Percentiles rank a stretch among this genome's conserved stretches.
Conservation (phyloP, 2,113 vertebrate genomes). For the Hiodon tergisus region DNA sequence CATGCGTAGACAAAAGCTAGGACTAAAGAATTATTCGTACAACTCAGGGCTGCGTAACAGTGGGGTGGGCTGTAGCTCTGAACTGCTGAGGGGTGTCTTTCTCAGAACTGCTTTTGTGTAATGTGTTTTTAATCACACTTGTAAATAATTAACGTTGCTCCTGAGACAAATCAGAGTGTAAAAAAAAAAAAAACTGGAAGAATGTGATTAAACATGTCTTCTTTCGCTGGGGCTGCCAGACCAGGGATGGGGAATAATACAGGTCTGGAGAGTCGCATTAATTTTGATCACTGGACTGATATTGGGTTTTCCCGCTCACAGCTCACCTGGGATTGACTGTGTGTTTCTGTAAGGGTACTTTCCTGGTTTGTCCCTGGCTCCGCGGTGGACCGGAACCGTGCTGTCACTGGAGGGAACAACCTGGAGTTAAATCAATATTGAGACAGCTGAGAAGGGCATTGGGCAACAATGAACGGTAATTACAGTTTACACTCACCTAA, state of each 20-base stretch:
- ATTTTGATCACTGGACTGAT: no score
- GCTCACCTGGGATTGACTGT: neutral
- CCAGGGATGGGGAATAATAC: neutral
- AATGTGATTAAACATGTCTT: constrained; percentile 35
- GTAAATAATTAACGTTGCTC: constrained; percentile 51
- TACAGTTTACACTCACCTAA: constrained; percentile 47
- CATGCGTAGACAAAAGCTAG: constrained; percentile 20
- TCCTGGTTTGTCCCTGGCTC: neutral
- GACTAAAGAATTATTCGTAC: constrained; percentile 33
- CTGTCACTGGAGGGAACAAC: constrained; percentile 30
- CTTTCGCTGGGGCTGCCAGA: neutral
- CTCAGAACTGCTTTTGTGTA: constrained; percentile 38
- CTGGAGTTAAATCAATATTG: constrained; percentile 53
- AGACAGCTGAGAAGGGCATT: constrained; percentile 53
- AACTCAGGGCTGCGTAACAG: neutral
- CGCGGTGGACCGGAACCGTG: constrained; percentile 14
- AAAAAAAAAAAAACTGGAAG: constrained; percentile 32
- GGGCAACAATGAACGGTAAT: constrained; percentile 43
- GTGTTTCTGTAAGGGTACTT: neutral
- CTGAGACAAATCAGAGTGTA: constrained; percentile 11
- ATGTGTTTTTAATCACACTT: constrained; percentile 55
- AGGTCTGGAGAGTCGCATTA: no score
- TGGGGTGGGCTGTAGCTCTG: constrained; percentile 26
- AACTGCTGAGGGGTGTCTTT: constrained; percentile 24
- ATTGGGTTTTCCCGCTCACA: neutral